Conservation (phyloP, 1,140 invertebrate genomes). For the Psix sp. region DNA sequence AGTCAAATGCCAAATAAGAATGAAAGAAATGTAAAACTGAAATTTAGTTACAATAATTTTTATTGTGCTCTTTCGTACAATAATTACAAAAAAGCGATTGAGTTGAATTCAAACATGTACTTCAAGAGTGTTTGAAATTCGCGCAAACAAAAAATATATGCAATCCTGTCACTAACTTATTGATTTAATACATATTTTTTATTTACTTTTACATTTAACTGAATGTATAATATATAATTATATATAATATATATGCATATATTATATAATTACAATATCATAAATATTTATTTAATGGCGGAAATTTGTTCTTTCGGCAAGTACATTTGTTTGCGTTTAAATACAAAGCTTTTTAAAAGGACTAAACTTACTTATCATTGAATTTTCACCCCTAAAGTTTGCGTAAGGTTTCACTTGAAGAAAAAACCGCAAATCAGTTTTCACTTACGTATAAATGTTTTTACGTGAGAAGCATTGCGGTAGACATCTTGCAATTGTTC, state of each 20-base stretch:
- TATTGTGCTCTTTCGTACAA: slow-evolving; percentile 56
- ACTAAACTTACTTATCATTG: slow-evolving; percentile 3
- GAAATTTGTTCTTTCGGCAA: slow-evolving; percentile 36
- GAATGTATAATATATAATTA: too few relatives aligned
- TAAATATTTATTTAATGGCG: slow-evolving; percentile 27
- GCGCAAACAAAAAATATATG: slow-evolving; percentile 51
- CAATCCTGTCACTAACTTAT: slow-evolving; percentile 35
- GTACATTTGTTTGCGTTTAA: slow-evolving; percentile 23
- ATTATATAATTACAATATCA: too few relatives aligned
- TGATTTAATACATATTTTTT: too few relatives aligned
- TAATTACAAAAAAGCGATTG: slow-evolving; percentile 53
- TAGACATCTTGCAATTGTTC: background rate
- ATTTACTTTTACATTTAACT: too few relatives aligned
- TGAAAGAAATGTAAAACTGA: too few relatives aligned
- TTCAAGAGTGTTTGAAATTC: slow-evolving; percentile 32
- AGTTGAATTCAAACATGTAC: slow-evolving; percentile 29
- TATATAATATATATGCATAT: too few relatives aligned
- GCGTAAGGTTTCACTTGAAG: too few relatives aligned
- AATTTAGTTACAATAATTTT: slow-evolving; percentile 36
- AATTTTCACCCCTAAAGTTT: too few relatives aligned
- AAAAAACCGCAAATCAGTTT: too few relatives aligned
- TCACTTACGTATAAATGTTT: too few relatives aligned
- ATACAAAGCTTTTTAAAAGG: slow-evolving; percentile 22
- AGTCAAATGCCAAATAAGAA: too few relatives aligned
- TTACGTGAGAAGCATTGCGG: too few relatives aligned